Evolutionary conservation across 2,797 vertebrate genomes (phyloP).

Genomic region (Coccyzus lansbergi): DNA sequence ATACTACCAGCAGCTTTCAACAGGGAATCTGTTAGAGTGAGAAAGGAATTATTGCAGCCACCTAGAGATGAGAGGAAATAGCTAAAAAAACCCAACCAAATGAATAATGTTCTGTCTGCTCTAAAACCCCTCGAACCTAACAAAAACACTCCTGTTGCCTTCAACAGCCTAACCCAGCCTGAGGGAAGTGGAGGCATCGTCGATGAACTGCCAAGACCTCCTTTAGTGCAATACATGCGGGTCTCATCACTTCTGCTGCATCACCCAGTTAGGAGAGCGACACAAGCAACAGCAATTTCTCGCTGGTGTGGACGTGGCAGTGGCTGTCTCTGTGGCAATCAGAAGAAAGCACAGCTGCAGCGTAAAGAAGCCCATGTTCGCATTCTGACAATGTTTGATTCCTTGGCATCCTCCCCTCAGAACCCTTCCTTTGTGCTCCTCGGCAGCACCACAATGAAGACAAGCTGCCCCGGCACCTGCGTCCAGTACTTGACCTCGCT

Average conservation of each 20-base stretch:
- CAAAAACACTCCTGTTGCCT: background rate
- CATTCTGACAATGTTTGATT: background rate
- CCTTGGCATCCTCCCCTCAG: background rate
- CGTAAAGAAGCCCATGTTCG: background rate
- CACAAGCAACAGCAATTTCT: background rate
- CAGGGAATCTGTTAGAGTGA: background rate
- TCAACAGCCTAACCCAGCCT: background rate
- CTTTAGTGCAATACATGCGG: accelerated
- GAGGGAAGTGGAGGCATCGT: background rate
- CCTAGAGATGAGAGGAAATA: background rate
- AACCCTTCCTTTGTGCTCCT: constrained; percentile 33
- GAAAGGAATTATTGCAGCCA: background rate
- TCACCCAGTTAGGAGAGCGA: accelerated
- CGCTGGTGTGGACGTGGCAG: accelerated
- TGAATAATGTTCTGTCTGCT: background rate
- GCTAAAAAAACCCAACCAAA: accelerated
- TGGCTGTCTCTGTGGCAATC: background rate
- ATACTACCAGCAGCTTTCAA: background rate
- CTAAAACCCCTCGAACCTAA: background rate
- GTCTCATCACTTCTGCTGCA: background rate
- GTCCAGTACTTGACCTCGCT: background rate
- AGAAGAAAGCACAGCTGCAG: background rate
- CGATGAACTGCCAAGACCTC: background rate
- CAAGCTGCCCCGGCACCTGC: constrained; percentile 49
- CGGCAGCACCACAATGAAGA: background rate